Evolutionary conservation across 2,797 vertebrate genomes (phyloP).

Genomic region (Cetoscarus ocellatus): DNA sequence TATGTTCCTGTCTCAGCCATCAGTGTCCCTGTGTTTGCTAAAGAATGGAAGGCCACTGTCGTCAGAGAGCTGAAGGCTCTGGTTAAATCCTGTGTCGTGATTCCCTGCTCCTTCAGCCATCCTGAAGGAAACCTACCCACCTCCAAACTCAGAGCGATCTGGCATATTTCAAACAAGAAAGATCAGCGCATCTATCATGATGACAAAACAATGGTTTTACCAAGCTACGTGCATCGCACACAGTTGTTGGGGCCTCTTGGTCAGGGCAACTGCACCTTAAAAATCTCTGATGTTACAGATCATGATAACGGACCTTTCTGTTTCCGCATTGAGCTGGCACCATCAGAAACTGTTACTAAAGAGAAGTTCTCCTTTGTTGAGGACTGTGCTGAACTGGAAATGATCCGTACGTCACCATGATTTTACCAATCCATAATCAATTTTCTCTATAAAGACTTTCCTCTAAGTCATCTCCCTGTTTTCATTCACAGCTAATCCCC

Average conservation of each 20-base stretch:
- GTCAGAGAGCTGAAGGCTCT: constrained; percentile 31
- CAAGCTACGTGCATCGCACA: constrained; percentile 63
- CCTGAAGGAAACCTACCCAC: constrained; percentile 19
- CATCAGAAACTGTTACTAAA: accelerated
- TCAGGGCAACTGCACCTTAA: constrained; percentile 70
- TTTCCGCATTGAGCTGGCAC: constrained; percentile 58
- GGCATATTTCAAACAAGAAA: neutral
- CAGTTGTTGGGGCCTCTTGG: constrained; percentile 55
- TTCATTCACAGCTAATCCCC: constrained; percentile 27
- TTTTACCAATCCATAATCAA: accelerated
- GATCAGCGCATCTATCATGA: neutral
- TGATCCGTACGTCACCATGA: constrained; percentile 52
- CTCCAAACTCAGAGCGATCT: constrained; percentile 60
- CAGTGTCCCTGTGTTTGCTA: constrained; percentile 19
- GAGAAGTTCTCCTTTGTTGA: constrained; percentile 67
- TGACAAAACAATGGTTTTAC: accelerated
- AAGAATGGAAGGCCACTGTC: constrained; percentile 54
- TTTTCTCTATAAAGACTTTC: neutral
- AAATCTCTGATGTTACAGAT: constrained; percentile 49
- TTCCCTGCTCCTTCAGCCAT: constrained; percentile 76
- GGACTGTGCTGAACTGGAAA: constrained; percentile 29
- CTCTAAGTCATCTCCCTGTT: neutral
- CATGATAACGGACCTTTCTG: constrained; percentile 74
- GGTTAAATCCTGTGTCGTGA: constrained; percentile 74
- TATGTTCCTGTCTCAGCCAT: constrained; percentile 42